Evolutionary conservation across 2,797 vertebrate genomes (phyloP).

Genomic region (Sebastes umbrosus): DNA sequence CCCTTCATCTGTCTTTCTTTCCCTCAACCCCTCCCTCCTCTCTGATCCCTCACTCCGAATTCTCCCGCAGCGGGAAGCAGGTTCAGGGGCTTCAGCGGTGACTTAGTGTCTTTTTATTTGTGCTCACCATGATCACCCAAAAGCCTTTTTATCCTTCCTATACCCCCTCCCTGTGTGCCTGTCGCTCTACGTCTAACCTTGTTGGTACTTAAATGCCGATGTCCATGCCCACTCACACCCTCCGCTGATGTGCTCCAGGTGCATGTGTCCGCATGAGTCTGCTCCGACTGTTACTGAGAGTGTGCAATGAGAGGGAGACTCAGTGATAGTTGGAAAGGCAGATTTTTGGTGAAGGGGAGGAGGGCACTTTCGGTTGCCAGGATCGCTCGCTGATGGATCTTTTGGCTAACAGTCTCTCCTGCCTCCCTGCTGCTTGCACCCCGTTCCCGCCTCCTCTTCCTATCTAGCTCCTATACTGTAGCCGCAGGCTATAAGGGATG

Average conservation of each 20-base stretch:
- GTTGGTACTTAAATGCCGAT: conserved; percentile 40
- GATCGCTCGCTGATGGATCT: conserved; percentile 58
- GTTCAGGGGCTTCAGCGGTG: conserved; percentile 41
- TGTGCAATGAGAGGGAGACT: conserved; percentile 24
- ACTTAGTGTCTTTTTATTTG: conserved; percentile 55
- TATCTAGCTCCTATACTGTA: conserved; percentile 26
- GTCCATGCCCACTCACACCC: conserved; percentile 12
- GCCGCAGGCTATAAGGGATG: conserved; percentile 46
- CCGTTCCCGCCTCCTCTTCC: conserved; percentile 30
- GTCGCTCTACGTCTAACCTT: conserved; percentile 32
- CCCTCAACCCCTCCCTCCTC: conserved; percentile 3
- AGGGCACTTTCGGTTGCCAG: conserved; percentile 34
- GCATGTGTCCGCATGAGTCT: conserved; percentile 31
- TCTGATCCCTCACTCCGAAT: conserved; percentile 34
- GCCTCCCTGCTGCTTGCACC: conserved; percentile 49
- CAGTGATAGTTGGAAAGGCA: conserved; percentile 31
- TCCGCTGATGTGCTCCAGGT: conserved; percentile 27
- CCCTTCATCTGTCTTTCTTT: conserved; percentile 23
- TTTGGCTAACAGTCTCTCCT: conserved; percentile 48
- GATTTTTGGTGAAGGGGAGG: conserved; percentile 31
- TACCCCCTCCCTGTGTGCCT: neutral
- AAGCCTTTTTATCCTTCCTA: conserved; percentile 19
- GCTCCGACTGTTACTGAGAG: conserved; percentile 44
- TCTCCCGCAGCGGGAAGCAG: conserved; percentile 33
- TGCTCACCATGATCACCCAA: conserved; percentile 35